phyloP scores from a whole-genome alignment of 2,797 vertebrate genomes.

The Leptoclinus maculatus region DNA sequence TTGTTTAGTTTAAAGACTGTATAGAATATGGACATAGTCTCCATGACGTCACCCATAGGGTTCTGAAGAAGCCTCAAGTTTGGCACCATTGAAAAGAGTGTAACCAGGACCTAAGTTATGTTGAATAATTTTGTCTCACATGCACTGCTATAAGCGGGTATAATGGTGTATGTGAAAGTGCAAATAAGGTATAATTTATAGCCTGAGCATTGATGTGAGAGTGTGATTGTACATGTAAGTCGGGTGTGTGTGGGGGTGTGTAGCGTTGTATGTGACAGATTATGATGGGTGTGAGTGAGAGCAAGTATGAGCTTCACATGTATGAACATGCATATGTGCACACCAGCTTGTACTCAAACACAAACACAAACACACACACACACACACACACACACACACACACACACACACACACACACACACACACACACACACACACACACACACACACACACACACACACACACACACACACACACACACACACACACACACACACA shows the following conservation, averaged over 20 bases:
- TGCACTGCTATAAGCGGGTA: not conserved
- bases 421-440: not conserved
- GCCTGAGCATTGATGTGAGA: not conserved
- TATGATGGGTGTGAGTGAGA: constrained; percentile 6
- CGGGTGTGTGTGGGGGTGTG: not conserved
- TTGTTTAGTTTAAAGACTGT: no score
- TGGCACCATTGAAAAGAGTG: no score
- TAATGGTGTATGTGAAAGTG: not conserved
- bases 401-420: constrained; percentile 26
- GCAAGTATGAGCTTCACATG: not conserved
- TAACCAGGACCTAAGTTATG: no score
- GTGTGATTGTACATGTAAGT: not conserved
- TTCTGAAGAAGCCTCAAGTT: no score
- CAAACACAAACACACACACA: not conserved
- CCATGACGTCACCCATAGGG: no score
- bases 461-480: constrained; percentile 2
- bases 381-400: constrained; percentile 4
- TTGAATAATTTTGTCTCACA: not conserved
- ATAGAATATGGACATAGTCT: no score
- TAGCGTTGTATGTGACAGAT: not conserved
- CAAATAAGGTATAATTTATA: not conserved
- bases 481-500: constrained; percentile 4
- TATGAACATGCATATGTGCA: constrained; percentile 31
- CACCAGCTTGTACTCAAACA: not conserved
- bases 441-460: constrained; percentile 11